A percentile compares a stretch with the other conserved stretches of the same genome.
These are phyloP conservation scores for Penaeus japonicus DNA, from an alignment of 1,140 invertebrate genomes.

Conservation along the genomic window DNA sequence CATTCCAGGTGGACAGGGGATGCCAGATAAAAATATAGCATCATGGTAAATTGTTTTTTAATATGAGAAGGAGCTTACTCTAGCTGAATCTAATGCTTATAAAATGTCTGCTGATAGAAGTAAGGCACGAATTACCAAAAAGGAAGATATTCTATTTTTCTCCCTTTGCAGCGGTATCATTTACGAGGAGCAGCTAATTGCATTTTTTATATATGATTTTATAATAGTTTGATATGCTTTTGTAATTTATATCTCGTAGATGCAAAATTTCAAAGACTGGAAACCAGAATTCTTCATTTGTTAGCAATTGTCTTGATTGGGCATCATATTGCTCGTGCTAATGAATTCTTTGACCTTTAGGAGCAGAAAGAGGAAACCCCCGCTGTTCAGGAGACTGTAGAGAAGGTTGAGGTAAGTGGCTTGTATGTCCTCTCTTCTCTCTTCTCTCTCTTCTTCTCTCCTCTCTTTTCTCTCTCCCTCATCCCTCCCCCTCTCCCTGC, in stretches of 20 bases:
- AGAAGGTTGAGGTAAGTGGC: constrained; percentile 33
- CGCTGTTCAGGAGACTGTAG: constrained; percentile 11
- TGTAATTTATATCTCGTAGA: too few relatives aligned
- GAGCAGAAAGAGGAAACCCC: constrained; percentile 45
- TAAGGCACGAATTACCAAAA: too few relatives aligned
- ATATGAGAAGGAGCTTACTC: background rate
- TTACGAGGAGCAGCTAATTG: too few relatives aligned
- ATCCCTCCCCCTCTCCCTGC: too few relatives aligned
- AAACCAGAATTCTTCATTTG: background rate
- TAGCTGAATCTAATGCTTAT: constrained; percentile 31
- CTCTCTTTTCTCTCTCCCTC: too few relatives aligned
- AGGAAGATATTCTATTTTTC: too few relatives aligned
- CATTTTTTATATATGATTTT: too few relatives aligned
- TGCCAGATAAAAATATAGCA: constrained; percentile 15
- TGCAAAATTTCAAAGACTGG: too few relatives aligned
- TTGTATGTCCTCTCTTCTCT: too few relatives aligned
- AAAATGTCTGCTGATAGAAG: background rate
- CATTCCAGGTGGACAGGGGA: background rate
- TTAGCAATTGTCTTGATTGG: background rate
- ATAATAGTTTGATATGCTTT: too few relatives aligned
- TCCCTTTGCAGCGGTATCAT: too few relatives aligned
- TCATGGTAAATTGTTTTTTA: constrained; percentile 10
- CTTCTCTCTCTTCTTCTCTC: too few relatives aligned
- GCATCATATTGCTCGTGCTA: constrained; percentile 6
- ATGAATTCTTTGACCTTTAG: constrained; percentile 30